Conservation (phyloP, 2,113 vertebrate species). For the Amazona vittata region DNA sequence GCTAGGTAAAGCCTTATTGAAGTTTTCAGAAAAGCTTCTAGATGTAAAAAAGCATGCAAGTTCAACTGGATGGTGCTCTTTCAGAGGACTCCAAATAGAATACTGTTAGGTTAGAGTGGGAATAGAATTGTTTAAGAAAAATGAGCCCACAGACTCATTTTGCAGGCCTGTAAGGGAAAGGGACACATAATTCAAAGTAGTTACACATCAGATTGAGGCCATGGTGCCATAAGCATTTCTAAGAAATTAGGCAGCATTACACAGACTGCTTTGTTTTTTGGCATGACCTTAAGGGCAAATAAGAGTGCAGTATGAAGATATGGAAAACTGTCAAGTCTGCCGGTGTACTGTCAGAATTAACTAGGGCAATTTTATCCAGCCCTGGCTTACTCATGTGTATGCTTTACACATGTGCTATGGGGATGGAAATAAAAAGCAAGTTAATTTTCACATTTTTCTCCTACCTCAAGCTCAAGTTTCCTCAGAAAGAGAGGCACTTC, state of each 20-base stretch:
- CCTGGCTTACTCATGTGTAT: not conserved
- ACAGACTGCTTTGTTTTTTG: not conserved
- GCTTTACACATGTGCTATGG: not conserved
- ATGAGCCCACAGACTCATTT: not conserved
- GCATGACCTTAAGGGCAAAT: not conserved
- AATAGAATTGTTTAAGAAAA: not conserved
- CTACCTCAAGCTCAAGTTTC: not conserved
- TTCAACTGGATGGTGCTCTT: not conserved
- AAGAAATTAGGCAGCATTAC: not conserved
- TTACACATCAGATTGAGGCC: not conserved
- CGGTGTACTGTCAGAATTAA: not conserved
- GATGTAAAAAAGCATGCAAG: no score
- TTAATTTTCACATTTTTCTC: not conserved
- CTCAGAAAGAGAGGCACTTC: not conserved
- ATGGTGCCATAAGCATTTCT: not conserved
- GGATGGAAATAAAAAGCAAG: not conserved
- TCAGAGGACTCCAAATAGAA: not conserved
- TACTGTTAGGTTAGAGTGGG: not conserved
- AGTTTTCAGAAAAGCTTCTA: not conserved
- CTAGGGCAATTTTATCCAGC: not conserved
- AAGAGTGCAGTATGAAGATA: not conserved
- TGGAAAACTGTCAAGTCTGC: not conserved
- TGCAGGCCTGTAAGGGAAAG: not conserved
- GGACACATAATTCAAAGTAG: not conserved
- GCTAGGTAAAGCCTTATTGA: not conserved